Evolutionary conservation across 2,888 invertebrate genomes (phyloP), one percentile per base, ranked within the genome.

Genomic region (Andrena haemorrhoa): DNA sequence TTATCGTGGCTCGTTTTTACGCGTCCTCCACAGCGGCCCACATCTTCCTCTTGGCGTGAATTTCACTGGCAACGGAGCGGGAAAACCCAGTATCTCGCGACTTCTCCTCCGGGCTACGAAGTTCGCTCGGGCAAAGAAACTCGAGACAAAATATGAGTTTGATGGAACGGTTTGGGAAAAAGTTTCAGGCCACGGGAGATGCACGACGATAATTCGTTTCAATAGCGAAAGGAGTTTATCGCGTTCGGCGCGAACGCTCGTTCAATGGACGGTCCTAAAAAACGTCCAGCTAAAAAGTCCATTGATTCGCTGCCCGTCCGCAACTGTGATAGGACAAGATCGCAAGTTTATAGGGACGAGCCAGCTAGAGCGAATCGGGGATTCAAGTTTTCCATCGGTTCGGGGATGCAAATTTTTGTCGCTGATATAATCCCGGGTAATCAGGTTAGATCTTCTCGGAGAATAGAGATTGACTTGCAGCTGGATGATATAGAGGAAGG

Each of bases 1-100:
- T 75, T 75, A 76, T 75, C 75, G 58, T 47, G 33, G 10, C 10
- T 4, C 41, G 64, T 64, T 64, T 66, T 35, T 65, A 26, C 26
- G 51, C 8, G 49, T 35, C 29, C 41, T 16, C 16, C 41, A 4
- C 16, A 0, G 41, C 41, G 41, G 4, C 16, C 41, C 41, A 4
- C 41, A 1, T 41, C 41, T 41, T 41, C 16, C 16, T 16, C 41
- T 41, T 16, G 41, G 41, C 41, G 41, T 41, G 41, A 41, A 41
- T 41, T 41, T 41, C 4, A 41, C 41, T 12, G 41, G 41, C 10
- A 41, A 12, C 41, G 35, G 35, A 41, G 41, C 10, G 41, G 41
- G 16, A 0, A 3, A 41, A 41, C 12, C 16, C 41, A 41, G 41
- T 16, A 41, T 41, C 41, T 4, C 41, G 41, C 41, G 41, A 41